phyloP scores from a whole-genome alignment of 2,113 vertebrate species.

The Thalassarche chlororhynchos region DNA sequence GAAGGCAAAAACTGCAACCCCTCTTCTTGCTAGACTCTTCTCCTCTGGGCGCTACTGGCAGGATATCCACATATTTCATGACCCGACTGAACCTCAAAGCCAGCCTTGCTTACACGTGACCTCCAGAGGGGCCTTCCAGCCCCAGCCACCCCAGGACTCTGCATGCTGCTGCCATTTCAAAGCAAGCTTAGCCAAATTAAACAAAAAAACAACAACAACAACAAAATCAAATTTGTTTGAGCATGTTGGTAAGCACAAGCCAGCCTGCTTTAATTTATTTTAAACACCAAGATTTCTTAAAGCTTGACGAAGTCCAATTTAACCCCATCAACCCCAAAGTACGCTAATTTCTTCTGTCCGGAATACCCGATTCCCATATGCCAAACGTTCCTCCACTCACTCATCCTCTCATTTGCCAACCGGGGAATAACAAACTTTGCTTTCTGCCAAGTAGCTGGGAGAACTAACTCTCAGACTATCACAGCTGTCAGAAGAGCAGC shows the following conservation, averaged over 20 bases:
- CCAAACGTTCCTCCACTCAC: not conserved
- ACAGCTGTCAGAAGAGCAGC: not conserved
- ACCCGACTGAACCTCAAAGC: not conserved
- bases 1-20: not conserved
- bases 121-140: not conserved
- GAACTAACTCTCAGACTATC: not conserved
- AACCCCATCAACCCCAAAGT: not conserved
- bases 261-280: not conserved
- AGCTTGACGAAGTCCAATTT: not conserved
- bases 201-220: not conserved
- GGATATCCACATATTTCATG: not conserved
- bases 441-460: not conserved
- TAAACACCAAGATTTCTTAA: not conserved
- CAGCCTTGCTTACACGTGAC: not conserved
- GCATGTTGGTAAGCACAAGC: not conserved
- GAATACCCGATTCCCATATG: not conserved
- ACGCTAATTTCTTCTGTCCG: not conserved
- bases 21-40: not conserved
- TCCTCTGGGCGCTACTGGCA: not conserved
- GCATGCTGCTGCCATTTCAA: rapidly evolving
- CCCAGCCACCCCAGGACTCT: not conserved
- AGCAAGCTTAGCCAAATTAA: not conserved
- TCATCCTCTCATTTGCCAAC: rapidly evolving
- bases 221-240: not conserved
- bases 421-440: not conserved